Percentiles rank a stretch among this genome's conserved stretches.
phyloP scores from a whole-genome alignment of 1,140 invertebrate genomes.

The Odontomachus brunneus region DNA sequence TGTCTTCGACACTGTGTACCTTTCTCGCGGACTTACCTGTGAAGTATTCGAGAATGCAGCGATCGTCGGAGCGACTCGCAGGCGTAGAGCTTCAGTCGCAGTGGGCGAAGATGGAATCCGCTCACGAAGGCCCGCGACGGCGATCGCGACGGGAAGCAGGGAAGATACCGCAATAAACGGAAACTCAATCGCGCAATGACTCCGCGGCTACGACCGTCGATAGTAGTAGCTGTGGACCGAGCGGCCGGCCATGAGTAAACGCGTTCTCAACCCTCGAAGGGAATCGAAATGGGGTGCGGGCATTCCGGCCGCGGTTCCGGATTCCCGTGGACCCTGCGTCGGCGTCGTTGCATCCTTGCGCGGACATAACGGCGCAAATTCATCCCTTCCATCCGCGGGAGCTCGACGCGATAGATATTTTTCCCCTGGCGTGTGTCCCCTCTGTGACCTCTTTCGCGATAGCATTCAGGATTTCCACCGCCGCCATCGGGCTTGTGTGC shows the following conservation, averaged over 20 bases:
- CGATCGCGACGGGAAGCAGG: slow-evolving; percentile 9
- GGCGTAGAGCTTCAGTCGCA: slow-evolving; percentile 1
- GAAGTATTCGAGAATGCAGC: slow-evolving; percentile 1
- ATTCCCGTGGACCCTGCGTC: slow-evolving; percentile 77
- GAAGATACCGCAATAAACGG: slow-evolving; percentile 24
- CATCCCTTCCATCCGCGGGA: slow-evolving; percentile 66
- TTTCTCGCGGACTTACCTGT: slow-evolving; percentile 30
- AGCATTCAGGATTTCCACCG: slow-evolving; percentile 55
- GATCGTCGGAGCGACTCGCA: neutral
- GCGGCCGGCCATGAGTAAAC: slow-evolving; percentile 69
- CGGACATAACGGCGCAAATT: slow-evolving; percentile 76
- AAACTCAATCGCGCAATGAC: slow-evolving; percentile 30
- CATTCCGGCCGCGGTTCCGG: slow-evolving; percentile 76
- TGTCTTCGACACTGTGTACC: neutral
- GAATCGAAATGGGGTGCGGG: slow-evolving; percentile 74
- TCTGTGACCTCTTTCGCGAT: slow-evolving; percentile 40
- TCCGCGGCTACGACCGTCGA: slow-evolving; percentile 31
- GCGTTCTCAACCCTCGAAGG: slow-evolving; percentile 71
- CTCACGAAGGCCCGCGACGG: slow-evolving; percentile 1
- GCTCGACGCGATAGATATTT: slow-evolving; percentile 54
- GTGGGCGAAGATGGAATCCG: slow-evolving; percentile 7
- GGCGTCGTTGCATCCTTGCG: slow-evolving; percentile 77
- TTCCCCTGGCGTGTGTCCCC: slow-evolving; percentile 42
- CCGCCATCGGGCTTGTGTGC: slow-evolving; percentile 30
- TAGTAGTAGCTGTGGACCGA: slow-evolving; percentile 38